These are phyloP conservation scores for Trochalopteron elliotii DNA, from an alignment of 2,113 vertebrate genomes.

Conservation along the genomic window DNA sequence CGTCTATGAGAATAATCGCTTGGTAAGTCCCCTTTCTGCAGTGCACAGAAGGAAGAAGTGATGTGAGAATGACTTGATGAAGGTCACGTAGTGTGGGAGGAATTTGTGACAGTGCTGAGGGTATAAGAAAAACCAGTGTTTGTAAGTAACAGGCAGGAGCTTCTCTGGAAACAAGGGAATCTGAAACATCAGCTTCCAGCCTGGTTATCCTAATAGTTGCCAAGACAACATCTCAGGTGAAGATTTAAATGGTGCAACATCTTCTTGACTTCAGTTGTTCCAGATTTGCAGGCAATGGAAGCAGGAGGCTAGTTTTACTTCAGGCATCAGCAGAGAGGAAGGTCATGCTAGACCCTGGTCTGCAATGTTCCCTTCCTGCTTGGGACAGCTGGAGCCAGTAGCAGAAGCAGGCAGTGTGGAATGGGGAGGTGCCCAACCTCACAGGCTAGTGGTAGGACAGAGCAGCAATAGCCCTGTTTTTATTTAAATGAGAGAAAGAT, in stretches of 20 bases:
- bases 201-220: not conserved
- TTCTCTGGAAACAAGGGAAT: not conserved
- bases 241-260: not conserved
- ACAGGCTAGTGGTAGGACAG: not conserved
- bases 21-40: slow-evolving; percentile 81
- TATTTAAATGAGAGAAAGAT: not conserved
- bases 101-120: not conserved
- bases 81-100: not conserved
- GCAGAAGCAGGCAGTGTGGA: not conserved
- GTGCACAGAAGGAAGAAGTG: not conserved
- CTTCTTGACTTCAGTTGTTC: not conserved
- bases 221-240: not conserved
- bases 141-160: not conserved
- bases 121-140: not conserved
- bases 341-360: not conserved
- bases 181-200: not conserved
- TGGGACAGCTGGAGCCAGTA: not conserved
- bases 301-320: not conserved
- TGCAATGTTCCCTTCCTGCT: not conserved
- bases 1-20: slow-evolving; percentile 92
- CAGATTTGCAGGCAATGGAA: not conserved
- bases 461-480: not conserved
- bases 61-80: not conserved
- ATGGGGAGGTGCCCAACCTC: not conserved
- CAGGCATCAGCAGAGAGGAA: not conserved